Percentiles rank a stretch among this genome's conserved stretches.
phyloP scores from a whole-genome alignment of 2,113 vertebrate species.

The Tilapia sparmanii region DNA sequence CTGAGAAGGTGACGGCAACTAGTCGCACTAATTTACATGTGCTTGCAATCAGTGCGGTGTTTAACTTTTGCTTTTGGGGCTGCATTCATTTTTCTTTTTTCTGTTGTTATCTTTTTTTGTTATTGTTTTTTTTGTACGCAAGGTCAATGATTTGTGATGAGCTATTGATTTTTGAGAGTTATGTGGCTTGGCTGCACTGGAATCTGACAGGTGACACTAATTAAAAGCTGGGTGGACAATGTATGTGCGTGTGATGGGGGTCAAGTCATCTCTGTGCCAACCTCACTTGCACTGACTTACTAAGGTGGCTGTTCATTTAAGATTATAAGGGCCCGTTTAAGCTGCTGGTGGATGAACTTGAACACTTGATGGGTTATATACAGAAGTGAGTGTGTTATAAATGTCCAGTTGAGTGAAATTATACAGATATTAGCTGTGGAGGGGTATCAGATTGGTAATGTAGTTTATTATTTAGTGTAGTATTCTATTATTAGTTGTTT shows the following conservation, averaged over 20 bases:
- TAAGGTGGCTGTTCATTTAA: background rate
- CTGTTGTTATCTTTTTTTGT: background rate
- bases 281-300: slow-evolving; percentile 3
- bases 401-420: background rate
- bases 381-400: background rate
- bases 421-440: background rate
- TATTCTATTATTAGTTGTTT: background rate
- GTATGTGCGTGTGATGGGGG: background rate
- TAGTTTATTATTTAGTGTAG: background rate
- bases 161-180: background rate
- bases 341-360: background rate
- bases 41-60: slow-evolving; percentile 37
- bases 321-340: background rate
- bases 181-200: slow-evolving; percentile 55
- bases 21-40: slow-evolving; percentile 33
- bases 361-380: background rate
- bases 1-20: slow-evolving; percentile 36
- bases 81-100: slow-evolving; percentile 11
- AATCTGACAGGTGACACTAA: slow-evolving; percentile 64
- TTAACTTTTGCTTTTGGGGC: slow-evolving; percentile 38
- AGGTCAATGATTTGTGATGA: slow-evolving; percentile 1
- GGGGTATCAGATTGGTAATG: background rate
- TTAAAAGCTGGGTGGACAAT: slow-evolving; percentile 15
- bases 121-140: slow-evolving; percentile 27
- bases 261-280: slow-evolving; percentile 17